Evolutionary conservation across 2,113 vertebrate genomes (phyloP).

Genomic region (Orientallactaga bullata): DNA sequence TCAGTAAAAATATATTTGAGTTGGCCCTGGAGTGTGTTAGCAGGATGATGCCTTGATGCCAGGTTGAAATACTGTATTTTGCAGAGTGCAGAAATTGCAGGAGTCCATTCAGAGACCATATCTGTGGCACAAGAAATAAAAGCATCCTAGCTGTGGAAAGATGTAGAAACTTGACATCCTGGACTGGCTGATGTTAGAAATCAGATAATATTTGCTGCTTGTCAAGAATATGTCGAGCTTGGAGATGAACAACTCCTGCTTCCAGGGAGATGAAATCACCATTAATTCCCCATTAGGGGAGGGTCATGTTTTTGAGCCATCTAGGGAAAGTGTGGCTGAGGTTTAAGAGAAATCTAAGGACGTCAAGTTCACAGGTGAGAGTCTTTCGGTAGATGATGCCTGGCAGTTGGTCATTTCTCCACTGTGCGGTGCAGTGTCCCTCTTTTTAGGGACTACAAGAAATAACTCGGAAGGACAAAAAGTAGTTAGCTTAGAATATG

Average conservation of each 20-base stretch:
- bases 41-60: not conserved
- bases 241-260: slow-evolving; percentile 91
- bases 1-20: too few species aligned
- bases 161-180: slow-evolving; percentile 91
- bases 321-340: slow-evolving; percentile 77
- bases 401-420: slow-evolving; percentile 89
- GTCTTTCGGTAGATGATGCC: slow-evolving; percentile 91
- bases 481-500: slow-evolving; percentile 94
- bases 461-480: slow-evolving; percentile 92
- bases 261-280: slow-evolving; percentile 94
- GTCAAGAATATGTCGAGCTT: slow-evolving; percentile 93
- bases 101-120: slow-evolving; percentile 89
- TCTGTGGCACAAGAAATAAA: slow-evolving; percentile 89
- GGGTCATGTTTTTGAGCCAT: slow-evolving; percentile 86
- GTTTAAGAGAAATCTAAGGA: slow-evolving; percentile 85
- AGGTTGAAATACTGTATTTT: slow-evolving; percentile 93
- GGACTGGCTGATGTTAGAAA: slow-evolving; percentile 89
- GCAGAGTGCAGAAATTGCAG: slow-evolving; percentile 94
- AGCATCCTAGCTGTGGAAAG: slow-evolving; percentile 91
- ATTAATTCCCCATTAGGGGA: slow-evolving; percentile 94
- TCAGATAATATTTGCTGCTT: slow-evolving; percentile 94
- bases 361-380: slow-evolving; percentile 89
- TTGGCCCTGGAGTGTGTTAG: too few species aligned
- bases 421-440: slow-evolving; percentile 92
- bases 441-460: slow-evolving; percentile 95